phyloP scores from a whole-genome alignment of 1,140 invertebrate species.

The Drosophila dunni region DNA sequence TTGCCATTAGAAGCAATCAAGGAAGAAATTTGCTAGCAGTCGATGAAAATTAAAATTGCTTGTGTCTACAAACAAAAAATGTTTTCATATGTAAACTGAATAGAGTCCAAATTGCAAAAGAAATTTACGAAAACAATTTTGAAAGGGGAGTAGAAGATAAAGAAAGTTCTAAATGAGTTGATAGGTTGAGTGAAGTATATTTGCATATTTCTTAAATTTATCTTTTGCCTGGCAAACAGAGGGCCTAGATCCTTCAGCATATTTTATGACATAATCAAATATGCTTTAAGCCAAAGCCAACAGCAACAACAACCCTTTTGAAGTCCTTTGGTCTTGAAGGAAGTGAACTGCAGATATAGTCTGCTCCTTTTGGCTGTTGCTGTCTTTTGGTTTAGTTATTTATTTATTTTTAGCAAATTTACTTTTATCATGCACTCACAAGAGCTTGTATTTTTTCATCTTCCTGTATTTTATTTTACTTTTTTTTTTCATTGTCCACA shows the following conservation, averaged over 20 bases:
- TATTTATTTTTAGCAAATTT: constrained; percentile 62
- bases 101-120: constrained; percentile 38
- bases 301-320: constrained; percentile 62
- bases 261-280: constrained; percentile 82
- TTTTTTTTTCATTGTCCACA: constrained; percentile 48
- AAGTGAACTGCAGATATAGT: constrained; percentile 73
- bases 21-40: constrained; percentile 18
- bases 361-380: constrained; percentile 30
- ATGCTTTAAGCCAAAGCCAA: constrained; percentile 75
- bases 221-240: constrained; percentile 61
- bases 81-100: constrained; percentile 21
- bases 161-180: not conserved
- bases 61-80: constrained; percentile 7
- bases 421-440: constrained; percentile 26
- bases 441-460: constrained; percentile 2
- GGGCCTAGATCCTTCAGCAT: constrained; percentile 53
- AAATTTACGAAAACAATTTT: constrained; percentile 63
- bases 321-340: constrained; percentile 39
- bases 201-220: constrained; percentile 82
- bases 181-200: constrained; percentile 39
- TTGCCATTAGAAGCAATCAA: constrained; percentile 60
- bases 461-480: constrained; percentile 8
- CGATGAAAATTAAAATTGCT: constrained; percentile 21
- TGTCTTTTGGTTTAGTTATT: constrained; percentile 61
- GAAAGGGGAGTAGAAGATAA: not conserved